Base-by-base conservation (phyloP, 2,797 vertebrate genomes). In the Cyprinella venusta region DNA sequence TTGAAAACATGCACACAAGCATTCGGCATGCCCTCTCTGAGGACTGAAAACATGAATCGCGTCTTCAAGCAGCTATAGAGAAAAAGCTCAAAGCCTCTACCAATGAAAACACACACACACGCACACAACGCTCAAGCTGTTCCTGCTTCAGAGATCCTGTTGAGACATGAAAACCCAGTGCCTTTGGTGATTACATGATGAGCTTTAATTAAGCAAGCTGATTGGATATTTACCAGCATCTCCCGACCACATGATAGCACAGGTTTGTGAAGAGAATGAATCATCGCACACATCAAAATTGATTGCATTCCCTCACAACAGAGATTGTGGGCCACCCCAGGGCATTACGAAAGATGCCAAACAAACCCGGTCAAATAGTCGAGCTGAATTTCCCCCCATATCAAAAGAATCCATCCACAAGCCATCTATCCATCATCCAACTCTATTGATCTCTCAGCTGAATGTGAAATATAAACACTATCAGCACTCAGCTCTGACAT, bases 191-290 rank as follows among this genome's bases (percentile, higher is more conserved):
- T 86, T 87, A 82, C 84, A 88, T 90, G 89, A 91, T 90, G 88
- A 90, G 84, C 86, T 82, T 72, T 91, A 91, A 92, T 93, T 93
- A 93, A 89, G 78, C 21, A 74, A 80, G 85, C 63, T 18, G 24
- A 86, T 86, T 84, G 88, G 79, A 89, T 89, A 92, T 90, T 89
- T 87, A 91, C 93, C 85, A 87, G 36, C 19, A 84, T 85, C 80
- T 84, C 21, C 74, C 54, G 12, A 84, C 68, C 70, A 42, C 64
- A 76, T 36, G 56, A 71, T 24, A 38, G 52, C 70, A 68, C 38
- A 68, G 70, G 52, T 86, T 74, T 83, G 70, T 50, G 19, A 71
- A 76, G 71, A 67, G 85, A 74, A 68, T 65, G 18, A 76, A 70
- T 71, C 33, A 63, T 64, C 38, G 24, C 18, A 40, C 54, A 36